A percentile compares a stretch with the other conserved stretches of the same genome.
These are phyloP conservation scores for Synergus laeviventris DNA, from an alignment of 2,888 invertebrate genomes.

Conservation along the genomic window DNA sequence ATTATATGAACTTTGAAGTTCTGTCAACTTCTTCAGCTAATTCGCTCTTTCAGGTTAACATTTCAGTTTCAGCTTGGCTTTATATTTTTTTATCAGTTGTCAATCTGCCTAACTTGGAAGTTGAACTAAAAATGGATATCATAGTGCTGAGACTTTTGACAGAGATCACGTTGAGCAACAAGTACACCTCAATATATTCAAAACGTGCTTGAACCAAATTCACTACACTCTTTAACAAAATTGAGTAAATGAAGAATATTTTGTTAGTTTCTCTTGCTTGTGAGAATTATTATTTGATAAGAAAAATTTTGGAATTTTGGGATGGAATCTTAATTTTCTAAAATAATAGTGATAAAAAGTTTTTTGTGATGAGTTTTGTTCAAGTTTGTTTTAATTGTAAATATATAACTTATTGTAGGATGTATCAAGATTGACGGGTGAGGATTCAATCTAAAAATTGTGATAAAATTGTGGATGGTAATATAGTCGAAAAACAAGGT, in stretches of 20 bases:
- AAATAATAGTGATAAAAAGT: not conserved
- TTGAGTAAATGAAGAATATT: not conserved
- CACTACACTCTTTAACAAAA: not conserved
- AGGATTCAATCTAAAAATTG: not conserved
- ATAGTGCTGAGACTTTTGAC: constrained; percentile 7
- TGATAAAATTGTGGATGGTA: constrained; percentile 18
- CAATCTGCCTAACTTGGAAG: not conserved
- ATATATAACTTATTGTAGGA: constrained; percentile 32
- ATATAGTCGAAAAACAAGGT: not conserved
- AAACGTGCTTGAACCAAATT: constrained; percentile 27
- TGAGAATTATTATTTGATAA: not conserved
- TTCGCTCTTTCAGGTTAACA: not conserved
- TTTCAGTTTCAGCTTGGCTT: not conserved
- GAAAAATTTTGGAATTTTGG: not conserved
- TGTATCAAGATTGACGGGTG: constrained; percentile 21
- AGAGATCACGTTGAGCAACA: constrained; percentile 48
- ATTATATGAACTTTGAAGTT: too few relatives aligned
- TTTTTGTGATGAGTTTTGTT: constrained; percentile 27
- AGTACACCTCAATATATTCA: constrained; percentile 48
- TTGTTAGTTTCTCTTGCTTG: not conserved
- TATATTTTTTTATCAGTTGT: not conserved
- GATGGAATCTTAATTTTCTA: not conserved
- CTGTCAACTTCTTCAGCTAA: not conserved
- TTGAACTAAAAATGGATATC: not conserved
- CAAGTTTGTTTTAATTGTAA: constrained; percentile 37